These are phyloP conservation scores for Drosophila pachea DNA, from an alignment of 1,140 invertebrate genomes.

Conservation along the genomic window DNA sequence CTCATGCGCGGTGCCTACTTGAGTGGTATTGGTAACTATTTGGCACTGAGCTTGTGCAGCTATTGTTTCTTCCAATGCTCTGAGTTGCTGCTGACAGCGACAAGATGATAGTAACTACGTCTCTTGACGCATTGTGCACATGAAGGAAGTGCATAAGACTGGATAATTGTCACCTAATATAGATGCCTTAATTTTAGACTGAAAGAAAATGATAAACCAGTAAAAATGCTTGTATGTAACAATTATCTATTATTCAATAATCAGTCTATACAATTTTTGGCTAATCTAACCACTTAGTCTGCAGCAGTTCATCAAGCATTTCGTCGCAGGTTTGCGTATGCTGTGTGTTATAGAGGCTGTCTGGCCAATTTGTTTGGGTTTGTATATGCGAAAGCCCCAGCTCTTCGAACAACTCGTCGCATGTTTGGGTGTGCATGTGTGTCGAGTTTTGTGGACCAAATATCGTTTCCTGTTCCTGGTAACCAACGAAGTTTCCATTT, in stretches of 20 bases:
- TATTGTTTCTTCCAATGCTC: conserved; percentile 77
- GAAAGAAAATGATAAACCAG: conserved; percentile 15
- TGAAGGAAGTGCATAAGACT: not conserved
- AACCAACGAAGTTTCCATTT: conserved; percentile 22
- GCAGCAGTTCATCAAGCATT: conserved; percentile 60
- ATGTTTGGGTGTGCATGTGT: conserved; percentile 83
- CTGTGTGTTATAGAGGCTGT: conserved; percentile 61
- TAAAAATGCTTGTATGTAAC: conserved; percentile 13
- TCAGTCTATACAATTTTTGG: conserved; percentile 25
- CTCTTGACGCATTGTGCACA: not conserved
- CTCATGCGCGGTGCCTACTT: conserved; percentile 81
- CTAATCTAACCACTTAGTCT: conserved; percentile 65
- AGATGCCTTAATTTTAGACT: conserved; percentile 11
- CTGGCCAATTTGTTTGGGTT: conserved; percentile 82
- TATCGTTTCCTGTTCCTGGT: conserved; percentile 44
- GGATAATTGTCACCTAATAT: conserved; percentile 4
- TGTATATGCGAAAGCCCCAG: conserved; percentile 82
- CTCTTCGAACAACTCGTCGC: conserved; percentile 80
- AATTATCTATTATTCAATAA: not conserved
- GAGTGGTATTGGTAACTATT: conserved; percentile 73
- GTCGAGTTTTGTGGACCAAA: conserved; percentile 75
- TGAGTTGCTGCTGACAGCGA: conserved; percentile 50
- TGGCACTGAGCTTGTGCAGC: conserved; percentile 66
- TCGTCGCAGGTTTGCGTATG: conserved; percentile 69
- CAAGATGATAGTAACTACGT: conserved; percentile 37